Evolutionary conservation across 2,113 vertebrate species (phyloP).

Genomic region (Cinclus cinclus): DNA sequence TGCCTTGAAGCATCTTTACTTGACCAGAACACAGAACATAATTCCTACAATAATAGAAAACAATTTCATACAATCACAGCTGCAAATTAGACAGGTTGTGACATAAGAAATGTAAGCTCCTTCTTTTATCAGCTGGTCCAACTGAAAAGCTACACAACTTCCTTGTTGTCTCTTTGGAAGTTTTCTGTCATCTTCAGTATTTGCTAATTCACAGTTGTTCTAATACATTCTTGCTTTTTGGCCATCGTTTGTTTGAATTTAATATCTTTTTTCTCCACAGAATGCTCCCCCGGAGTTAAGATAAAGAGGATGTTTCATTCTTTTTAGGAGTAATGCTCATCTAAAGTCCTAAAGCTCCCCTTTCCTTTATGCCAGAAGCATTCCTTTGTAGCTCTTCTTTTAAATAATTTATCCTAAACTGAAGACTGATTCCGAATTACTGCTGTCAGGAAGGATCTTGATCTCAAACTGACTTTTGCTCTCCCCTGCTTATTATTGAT

Average conservation of each 20-base stretch:
- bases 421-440: neutral
- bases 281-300: neutral
- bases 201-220: neutral
- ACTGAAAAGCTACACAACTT: neutral
- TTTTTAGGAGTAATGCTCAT: neutral
- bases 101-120: neutral
- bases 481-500: neutral
- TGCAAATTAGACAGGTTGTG: neutral
- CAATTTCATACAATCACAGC: neutral
- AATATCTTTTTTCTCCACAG: neutral
- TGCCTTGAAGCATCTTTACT: neutral
- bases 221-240: neutral
- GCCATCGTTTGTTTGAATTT: neutral
- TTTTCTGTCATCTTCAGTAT: neutral
- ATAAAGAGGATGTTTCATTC: neutral
- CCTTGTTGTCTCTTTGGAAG: neutral
- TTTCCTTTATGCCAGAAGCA: neutral
- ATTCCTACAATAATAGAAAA: neutral
- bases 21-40: neutral
- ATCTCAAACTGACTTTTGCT: neutral
- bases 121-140: neutral
- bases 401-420: neutral
- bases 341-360: fast-evolving
- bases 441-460: neutral
- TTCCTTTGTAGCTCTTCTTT: neutral